Conservation (phyloP, 2,113 vertebrate species). For the Centropristis striata region DNA sequence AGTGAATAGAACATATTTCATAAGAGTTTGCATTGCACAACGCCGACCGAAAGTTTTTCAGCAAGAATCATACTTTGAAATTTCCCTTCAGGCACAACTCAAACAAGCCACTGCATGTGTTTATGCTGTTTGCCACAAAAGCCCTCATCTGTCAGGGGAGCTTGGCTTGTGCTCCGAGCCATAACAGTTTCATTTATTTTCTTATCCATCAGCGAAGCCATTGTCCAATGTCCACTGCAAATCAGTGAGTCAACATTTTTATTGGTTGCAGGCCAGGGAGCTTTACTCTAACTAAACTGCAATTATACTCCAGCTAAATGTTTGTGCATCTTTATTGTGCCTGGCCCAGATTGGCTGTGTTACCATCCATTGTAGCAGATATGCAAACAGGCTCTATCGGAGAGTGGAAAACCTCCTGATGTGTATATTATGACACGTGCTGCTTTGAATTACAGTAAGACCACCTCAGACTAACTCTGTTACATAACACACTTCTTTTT, state of each 20-base stretch:
- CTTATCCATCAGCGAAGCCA: neutral
- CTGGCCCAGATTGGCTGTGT: neutral
- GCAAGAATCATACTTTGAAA: conserved; percentile 18
- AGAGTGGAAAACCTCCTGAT: too few species aligned
- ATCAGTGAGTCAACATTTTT: conserved; percentile 22
- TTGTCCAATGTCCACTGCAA: conserved; percentile 3
- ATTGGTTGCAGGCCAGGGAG: neutral
- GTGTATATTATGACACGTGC: neutral
- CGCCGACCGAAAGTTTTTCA: conserved; percentile 23
- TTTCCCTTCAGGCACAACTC: conserved; percentile 43
- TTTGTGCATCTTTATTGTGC: neutral
- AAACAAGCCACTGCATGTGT: conserved; percentile 73
- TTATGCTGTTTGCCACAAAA: conserved; percentile 32
- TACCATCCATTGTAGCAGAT: neutral
- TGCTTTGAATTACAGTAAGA: conserved; percentile 9
- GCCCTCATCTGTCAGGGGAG: conserved; percentile 49
- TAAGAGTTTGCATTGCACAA: conserved; percentile 47
- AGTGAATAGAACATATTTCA: conserved; percentile 21
- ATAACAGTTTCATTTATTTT: conserved; percentile 56
- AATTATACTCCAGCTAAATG: neutral
- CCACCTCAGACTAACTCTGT: conserved; percentile 3
- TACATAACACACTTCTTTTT: conserved; percentile 25
- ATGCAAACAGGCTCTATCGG: neutral
- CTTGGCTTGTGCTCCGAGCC: conserved; percentile 55
- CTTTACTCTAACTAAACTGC: neutral